These are phyloP conservation scores for Andricus quercusramuli DNA, from an alignment of 2,888 invertebrate species.

Conservation along the genomic window DNA sequence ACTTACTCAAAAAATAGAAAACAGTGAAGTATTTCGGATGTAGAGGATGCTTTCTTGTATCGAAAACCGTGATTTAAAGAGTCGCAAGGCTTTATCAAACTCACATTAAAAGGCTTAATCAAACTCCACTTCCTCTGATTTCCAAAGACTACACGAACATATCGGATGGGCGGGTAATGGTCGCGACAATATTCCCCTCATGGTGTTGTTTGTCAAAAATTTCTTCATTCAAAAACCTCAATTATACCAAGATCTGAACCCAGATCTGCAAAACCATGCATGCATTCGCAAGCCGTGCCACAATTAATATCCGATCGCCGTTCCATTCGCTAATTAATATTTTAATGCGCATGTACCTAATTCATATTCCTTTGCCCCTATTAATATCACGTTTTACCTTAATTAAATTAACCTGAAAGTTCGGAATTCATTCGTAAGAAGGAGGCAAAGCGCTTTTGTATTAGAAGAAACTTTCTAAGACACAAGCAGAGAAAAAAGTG, in stretches of 20 bases:
- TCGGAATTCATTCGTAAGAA: constrained; percentile 10
- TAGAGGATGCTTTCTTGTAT: constrained; percentile 37
- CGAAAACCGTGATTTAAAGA: constrained; percentile 1
- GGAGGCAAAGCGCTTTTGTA: constrained; percentile 31
- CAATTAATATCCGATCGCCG: constrained; percentile 71
- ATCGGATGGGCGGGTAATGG: constrained; percentile 18
- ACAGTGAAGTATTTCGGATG: background rate
- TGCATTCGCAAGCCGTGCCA: constrained; percentile 62
- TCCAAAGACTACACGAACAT: constrained; percentile 35
- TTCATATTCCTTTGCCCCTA: constrained; percentile 60
- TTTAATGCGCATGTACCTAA: constrained; percentile 71
- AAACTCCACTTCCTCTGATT: constrained; percentile 40
- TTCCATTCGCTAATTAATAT: constrained; percentile 75
- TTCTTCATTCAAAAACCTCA: constrained; percentile 10
- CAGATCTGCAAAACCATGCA: constrained; percentile 58
- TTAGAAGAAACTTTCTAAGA: constrained; percentile 44
- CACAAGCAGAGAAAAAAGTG: constrained; percentile 69
- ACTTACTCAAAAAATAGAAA: background rate
- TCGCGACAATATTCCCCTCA: constrained; percentile 33
- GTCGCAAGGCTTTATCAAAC: constrained; percentile 34
- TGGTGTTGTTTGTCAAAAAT: constrained; percentile 34
- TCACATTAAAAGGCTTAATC: constrained; percentile 33
- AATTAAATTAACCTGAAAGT: constrained; percentile 25
- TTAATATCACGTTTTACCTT: constrained; percentile 62
- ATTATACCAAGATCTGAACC: constrained; percentile 12